phyloP scores from a whole-genome alignment of 2,888 invertebrate species.

The Vesta saturnalis region DNA sequence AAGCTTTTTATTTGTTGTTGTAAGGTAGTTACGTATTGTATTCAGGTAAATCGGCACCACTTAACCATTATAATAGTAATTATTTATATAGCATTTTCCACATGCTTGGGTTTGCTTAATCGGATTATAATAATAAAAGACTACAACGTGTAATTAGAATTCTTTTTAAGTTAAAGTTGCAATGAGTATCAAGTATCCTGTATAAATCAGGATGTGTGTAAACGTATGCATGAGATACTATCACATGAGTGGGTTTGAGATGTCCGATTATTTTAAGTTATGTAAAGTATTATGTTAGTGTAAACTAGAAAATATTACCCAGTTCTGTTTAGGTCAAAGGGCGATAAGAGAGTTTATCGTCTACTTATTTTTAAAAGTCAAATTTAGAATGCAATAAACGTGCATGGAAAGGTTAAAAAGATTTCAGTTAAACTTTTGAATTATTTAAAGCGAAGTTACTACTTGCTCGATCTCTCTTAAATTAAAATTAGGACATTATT shows the following conservation, averaged over 20 bases:
- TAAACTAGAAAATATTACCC: conserved; percentile 47
- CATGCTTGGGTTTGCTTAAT: conserved; percentile 16
- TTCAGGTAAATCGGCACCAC: conserved; percentile 24
- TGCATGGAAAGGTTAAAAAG: background rate
- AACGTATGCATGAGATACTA: conserved; percentile 53
- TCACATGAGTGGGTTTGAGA: conserved; percentile 52
- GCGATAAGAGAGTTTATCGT: conserved; percentile 26
- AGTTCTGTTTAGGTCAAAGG: conserved; percentile 24
- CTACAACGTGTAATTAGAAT: too few relatives aligned
- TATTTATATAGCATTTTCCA: conserved; percentile 32
- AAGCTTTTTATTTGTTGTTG: conserved; percentile 40
- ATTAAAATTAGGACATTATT: too few relatives aligned
- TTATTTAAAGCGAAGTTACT: background rate
- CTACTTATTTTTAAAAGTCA: conserved; percentile 17
- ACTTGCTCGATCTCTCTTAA: background rate
- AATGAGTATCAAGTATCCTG: too few relatives aligned
- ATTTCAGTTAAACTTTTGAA: background rate
- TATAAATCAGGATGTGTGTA: conserved; percentile 53
- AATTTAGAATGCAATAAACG: background rate
- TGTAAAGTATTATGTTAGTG: conserved; percentile 54
- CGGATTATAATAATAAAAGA: conserved; percentile 21
- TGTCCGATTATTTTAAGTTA: conserved; percentile 58
- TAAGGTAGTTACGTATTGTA: conserved; percentile 40
- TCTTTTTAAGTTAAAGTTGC: background rate
- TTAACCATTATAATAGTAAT: conserved; percentile 32